Conservation (phyloP, 1,140 invertebrate species). For the Epicauta chinensis region DNA sequence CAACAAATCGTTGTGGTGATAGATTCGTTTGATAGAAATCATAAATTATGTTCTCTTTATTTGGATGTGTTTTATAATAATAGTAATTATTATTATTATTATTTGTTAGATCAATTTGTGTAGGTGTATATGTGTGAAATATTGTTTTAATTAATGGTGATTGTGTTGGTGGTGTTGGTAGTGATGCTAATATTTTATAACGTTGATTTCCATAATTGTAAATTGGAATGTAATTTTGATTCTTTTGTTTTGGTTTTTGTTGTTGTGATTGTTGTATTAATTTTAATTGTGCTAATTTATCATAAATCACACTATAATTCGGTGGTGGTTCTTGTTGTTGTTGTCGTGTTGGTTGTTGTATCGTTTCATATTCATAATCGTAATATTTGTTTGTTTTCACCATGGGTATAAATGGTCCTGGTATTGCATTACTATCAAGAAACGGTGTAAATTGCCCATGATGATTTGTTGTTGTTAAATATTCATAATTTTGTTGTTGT, state of each 20-base stretch:
- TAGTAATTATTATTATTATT: background rate
- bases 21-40: too few relatives aligned
- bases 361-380: conserved; percentile 3
- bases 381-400: conserved; percentile 1
- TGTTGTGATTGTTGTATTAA: conserved; percentile 18
- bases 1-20: too few relatives aligned
- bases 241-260: conserved; percentile 13
- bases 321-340: conserved; percentile 18
- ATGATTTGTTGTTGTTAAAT: background rate
- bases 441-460: conserved; percentile 34
- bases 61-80: conserved; percentile 2
- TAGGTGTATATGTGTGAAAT: conserved; percentile 37
- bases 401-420: conserved; percentile 35
- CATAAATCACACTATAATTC: conserved; percentile 38
- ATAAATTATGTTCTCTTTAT: background rate
- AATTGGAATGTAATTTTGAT: conserved; percentile 17
- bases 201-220: conserved; percentile 9
- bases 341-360: conserved; percentile 4
- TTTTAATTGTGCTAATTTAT: conserved; percentile 38
- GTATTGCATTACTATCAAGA: conserved; percentile 37
- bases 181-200: background rate
- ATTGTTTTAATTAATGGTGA: conserved; percentile 31
- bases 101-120: conserved; percentile 34
- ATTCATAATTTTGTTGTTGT: conserved; percentile 2
- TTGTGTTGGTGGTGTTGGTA: conserved; percentile 7